A percentile compares a stretch with the other conserved stretches of the same genome.
Conservation (phyloP, 2,113 vertebrate species). For the Sciurus niger region DNA sequence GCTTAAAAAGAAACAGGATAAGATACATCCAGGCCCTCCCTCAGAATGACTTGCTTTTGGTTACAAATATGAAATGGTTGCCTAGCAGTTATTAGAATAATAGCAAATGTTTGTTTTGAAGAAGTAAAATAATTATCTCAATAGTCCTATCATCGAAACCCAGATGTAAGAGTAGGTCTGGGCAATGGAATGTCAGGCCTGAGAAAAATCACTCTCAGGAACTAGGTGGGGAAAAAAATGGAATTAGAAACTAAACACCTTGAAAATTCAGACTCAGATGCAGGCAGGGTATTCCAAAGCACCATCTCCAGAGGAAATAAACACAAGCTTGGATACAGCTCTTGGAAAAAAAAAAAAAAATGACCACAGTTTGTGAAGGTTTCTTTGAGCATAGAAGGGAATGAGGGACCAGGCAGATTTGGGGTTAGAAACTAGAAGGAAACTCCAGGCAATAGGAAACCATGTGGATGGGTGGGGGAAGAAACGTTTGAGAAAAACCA, state of each 20-base stretch:
- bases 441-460: neutral
- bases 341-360: neutral
- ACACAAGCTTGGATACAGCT: neutral
- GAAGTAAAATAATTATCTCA: neutral
- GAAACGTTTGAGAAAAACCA: conserved; percentile 13
- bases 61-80: neutral
- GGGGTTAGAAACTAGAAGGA: neutral
- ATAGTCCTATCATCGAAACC: neutral
- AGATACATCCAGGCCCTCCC: neutral
- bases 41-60: neutral
- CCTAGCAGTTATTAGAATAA: neutral
- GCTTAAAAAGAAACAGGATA: neutral
- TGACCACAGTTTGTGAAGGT: neutral
- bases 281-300: neutral
- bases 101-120: neutral
- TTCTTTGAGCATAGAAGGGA: neutral
- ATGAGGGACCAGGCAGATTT: neutral
- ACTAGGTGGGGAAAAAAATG: neutral
- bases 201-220: neutral
- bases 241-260: neutral
- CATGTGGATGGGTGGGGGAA: neutral
- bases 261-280: neutral
- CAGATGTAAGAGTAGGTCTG: neutral
- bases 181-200: neutral
- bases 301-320: neutral